A percentile compares a stretch with the other conserved stretches of the same genome.
phyloP scores from a whole-genome alignment of 2,113 vertebrate species.

The Condylura cristata region DNA sequence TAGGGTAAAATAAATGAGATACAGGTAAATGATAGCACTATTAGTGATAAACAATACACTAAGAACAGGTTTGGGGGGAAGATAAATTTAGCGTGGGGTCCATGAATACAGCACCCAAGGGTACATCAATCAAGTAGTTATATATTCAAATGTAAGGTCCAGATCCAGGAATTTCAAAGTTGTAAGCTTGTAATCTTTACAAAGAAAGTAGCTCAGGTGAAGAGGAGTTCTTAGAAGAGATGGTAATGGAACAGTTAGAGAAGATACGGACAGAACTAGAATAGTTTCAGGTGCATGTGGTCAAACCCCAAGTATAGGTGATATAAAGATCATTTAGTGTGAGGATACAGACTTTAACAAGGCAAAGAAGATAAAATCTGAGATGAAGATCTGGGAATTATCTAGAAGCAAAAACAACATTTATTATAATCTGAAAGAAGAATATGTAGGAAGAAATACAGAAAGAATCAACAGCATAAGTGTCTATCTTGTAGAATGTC shows the following conservation, averaged over 20 bases:
- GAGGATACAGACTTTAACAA: neutral
- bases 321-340: too few relatives aligned
- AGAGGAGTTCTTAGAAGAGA: neutral
- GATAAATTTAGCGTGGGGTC: neutral
- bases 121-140: neutral
- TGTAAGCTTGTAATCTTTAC: neutral
- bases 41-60: neutral
- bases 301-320: neutral
- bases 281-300: neutral
- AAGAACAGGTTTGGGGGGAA: neutral
- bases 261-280: neutral
- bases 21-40: neutral
- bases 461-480: neutral
- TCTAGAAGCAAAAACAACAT: neutral
- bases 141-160: neutral
- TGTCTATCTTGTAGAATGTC: neutral
- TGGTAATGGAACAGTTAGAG: neutral
- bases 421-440: neutral
- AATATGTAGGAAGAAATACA: neutral
- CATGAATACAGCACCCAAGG: neutral
- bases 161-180: neutral
- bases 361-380: neutral
- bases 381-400: neutral
- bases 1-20: neutral
- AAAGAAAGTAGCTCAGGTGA: neutral